Percentiles rank a stretch among this genome's conserved stretches.
phyloP scores from a whole-genome alignment of 2,797 vertebrate genomes.

The Acipenser oxyrinchus region DNA sequence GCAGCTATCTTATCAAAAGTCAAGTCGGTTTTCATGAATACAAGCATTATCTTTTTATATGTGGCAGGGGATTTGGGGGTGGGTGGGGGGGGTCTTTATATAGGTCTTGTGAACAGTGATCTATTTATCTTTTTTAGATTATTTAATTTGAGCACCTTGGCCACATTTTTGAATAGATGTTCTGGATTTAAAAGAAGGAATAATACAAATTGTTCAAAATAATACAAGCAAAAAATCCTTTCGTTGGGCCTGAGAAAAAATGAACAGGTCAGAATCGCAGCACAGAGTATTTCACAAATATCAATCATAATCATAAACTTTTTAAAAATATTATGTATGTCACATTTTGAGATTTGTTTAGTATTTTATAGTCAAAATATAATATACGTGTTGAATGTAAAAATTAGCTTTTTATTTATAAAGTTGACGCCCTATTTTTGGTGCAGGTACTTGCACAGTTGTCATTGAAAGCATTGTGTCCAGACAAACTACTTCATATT shows the following conservation, averaged over 20 bases:
- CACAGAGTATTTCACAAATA: conserved; percentile 50
- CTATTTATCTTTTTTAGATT: conserved; percentile 23
- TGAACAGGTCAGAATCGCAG: conserved; percentile 22
- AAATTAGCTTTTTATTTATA: conserved; percentile 20
- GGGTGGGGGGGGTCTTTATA: conserved; percentile 10
- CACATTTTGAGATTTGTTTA: conserved; percentile 53
- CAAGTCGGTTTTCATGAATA: conserved; percentile 20
- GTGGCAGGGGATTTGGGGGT: conserved; percentile 11
- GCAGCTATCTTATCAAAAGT: conserved; percentile 33
- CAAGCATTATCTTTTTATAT: conserved; percentile 27
- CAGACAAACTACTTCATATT: not conserved
- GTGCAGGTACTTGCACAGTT: conserved; percentile 11
- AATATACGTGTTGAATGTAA: conserved; percentile 51
- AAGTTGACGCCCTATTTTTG: conserved; percentile 15
- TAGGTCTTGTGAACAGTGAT: conserved; percentile 21
- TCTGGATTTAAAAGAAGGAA: conserved; percentile 29
- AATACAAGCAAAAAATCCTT: conserved; percentile 20
- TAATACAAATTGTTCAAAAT: conserved; percentile 13
- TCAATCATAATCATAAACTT: conserved; percentile 42
- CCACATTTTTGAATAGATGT: conserved; percentile 19
- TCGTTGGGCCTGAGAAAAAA: conserved; percentile 24
- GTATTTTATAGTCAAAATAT: conserved; percentile 54
- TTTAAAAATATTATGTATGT: conserved; percentile 39
- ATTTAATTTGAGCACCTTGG: conserved; percentile 15
- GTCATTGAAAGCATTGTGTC: conserved; percentile 9